A percentile compares a stretch with the other conserved stretches of the same genome.
These are phyloP conservation scores for Bolinopsis microptera DNA, from an alignment of 37 sponge, comb jelly and placozoan species.

Conservation along the genomic window DNA sequence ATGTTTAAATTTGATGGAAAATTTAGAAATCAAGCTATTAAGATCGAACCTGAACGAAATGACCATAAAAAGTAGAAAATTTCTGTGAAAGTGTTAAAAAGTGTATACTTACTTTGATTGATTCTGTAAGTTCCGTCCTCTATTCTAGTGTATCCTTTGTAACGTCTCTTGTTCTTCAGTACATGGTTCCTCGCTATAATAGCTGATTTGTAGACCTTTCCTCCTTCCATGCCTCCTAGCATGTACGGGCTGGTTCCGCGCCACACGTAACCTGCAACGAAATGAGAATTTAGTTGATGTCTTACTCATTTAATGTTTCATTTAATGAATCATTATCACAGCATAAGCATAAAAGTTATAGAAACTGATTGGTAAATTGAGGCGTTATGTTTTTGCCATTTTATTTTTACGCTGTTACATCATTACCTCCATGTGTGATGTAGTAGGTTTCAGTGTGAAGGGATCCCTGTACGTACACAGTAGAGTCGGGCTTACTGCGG, in stretches of 20 bases:
- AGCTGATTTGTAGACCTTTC: not conserved
- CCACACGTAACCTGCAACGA: not conserved
- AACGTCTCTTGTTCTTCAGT: not conserved
- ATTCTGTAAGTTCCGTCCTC: not conserved
- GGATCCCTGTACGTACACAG: not conserved
- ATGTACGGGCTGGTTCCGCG: not conserved
- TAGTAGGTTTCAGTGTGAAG: not conserved
- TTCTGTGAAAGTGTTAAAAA: no score
- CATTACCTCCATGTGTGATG: constrained; percentile 12
- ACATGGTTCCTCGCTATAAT: not conserved
- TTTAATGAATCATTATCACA: no score
- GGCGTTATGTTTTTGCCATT: no score
- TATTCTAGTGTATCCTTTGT: not conserved
- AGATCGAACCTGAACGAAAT: no score
- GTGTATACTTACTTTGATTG: not conserved
- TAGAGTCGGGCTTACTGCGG: not conserved
- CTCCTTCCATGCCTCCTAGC: not conserved
- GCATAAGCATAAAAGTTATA: no score
- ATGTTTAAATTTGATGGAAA: no score
- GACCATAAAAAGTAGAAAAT: no score
- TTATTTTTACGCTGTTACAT: no score
- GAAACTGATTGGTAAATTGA: no score
- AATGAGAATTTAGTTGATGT: no score
- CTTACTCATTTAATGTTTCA: no score
- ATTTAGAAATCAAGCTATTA: no score